Conservation (phyloP, 2,797 vertebrate genomes). For the Hydrophis major region DNA sequence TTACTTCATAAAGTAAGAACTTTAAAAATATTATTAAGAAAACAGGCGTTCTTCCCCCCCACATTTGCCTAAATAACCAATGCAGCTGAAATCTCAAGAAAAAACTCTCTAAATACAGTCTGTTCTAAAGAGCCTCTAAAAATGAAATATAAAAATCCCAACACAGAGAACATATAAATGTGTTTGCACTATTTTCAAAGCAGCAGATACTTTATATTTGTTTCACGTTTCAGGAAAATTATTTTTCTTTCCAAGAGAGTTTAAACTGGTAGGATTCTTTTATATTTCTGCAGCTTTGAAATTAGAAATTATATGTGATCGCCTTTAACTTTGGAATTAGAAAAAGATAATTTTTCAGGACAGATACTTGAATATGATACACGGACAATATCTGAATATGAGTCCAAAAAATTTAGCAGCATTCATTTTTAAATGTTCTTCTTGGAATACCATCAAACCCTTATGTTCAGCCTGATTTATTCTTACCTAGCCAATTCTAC, state of each 20-base stretch:
- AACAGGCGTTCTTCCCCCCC: background rate
- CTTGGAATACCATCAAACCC: background rate
- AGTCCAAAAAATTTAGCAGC: background rate
- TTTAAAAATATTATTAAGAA: background rate
- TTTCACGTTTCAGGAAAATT: background rate
- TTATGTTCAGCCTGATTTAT: background rate
- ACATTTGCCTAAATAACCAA: constrained; percentile 13
- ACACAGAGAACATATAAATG: background rate
- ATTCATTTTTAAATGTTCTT: background rate
- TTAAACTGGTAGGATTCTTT: background rate
- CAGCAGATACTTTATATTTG: constrained; percentile 11
- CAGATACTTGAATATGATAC: background rate
- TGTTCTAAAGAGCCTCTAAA: constrained; percentile 32
- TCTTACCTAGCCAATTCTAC: background rate
- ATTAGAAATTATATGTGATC: background rate
- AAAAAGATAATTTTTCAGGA: background rate
- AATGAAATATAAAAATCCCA: background rate
- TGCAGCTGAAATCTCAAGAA: constrained; percentile 12
- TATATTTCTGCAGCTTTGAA: background rate
- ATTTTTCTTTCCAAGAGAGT: background rate
- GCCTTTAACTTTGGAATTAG: background rate
- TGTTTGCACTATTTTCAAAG: constrained; percentile 10
- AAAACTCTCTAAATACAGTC: constrained; percentile 6
- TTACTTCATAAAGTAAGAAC: constrained; percentile 9
- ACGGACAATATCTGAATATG: background rate